Percentiles rank a stretch among this genome's conserved stretches.
Conservation (phyloP, 2,113 vertebrate genomes). For the Isurus oxyrinchus region DNA sequence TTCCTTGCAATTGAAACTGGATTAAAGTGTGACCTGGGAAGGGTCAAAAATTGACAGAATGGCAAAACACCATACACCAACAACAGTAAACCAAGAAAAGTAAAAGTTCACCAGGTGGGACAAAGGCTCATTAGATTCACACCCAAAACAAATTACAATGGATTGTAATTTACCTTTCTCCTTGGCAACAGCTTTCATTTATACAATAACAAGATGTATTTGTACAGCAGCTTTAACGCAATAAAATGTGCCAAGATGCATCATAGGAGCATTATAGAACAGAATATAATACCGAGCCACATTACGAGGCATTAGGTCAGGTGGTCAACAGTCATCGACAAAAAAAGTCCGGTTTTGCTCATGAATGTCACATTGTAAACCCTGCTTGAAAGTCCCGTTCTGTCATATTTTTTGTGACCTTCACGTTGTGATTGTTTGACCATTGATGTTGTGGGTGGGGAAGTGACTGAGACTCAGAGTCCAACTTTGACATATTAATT, state of each 20-base stretch:
- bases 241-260: background rate
- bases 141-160: background rate
- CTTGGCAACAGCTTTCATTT: background rate
- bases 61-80: background rate
- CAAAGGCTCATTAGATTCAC: background rate
- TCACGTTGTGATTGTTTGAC: too few species aligned
- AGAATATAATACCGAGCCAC: background rate
- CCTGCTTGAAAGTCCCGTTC: too few species aligned
- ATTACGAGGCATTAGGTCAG: background rate
- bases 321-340: background rate
- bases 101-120: background rate
- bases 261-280: background rate
- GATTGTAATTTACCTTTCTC: background rate
- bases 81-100: background rate
- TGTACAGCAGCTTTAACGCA: background rate
- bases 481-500: background rate
- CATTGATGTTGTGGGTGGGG: too few species aligned
- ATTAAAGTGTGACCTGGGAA: background rate
- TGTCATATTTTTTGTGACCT: too few species aligned
- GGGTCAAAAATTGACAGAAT: background rate
- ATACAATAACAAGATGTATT: background rate
- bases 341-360: too few species aligned
- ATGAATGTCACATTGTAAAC: too few species aligned
- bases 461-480: too few species aligned
- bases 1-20: background rate